Evolutionary conservation across 92 coral and sea anemone species (phyloP).

Genomic region (Zoanthus gigantus): DNA sequence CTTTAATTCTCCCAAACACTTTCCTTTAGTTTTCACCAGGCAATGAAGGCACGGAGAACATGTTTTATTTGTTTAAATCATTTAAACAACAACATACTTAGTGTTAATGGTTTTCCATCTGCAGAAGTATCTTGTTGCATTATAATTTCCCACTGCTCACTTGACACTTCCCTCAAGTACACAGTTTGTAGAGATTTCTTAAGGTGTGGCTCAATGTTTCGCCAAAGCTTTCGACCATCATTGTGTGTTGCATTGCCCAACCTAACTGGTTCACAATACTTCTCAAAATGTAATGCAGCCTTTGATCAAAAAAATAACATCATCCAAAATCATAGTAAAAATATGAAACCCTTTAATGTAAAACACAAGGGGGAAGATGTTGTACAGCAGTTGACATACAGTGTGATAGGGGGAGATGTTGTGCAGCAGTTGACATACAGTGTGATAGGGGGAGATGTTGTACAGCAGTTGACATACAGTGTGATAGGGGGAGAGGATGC

Average conservation of each 20-base stretch:
- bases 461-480: no score
- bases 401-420: neutral
- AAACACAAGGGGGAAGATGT: no score
- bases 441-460: neutral
- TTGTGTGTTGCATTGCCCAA: constrained; percentile 76
- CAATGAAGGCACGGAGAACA: no score
- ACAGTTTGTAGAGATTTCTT: constrained; percentile 92
- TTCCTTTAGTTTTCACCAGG: neutral
- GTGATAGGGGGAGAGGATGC: no score
- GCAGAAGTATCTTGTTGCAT: constrained; percentile 63
- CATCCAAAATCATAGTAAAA: neutral
- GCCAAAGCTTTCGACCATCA: constrained; percentile 92
- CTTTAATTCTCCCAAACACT: no score
- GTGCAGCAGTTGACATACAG: neutral
- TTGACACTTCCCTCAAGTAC: constrained; percentile 91
- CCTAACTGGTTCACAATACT: constrained; percentile 91
- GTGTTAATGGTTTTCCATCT: constrained; percentile 26
- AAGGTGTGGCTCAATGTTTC: constrained; percentile 90
- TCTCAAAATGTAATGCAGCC: constrained; percentile 91
- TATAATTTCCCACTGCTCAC: constrained; percentile 88
- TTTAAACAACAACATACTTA: constrained; percentile 3
- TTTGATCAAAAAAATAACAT: constrained; percentile 14
- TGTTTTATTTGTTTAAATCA: neutral
- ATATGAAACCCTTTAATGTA: no score
- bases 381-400: neutral